Conservation (phyloP, 2,888 invertebrate species). For the Tanypteryx hageni region DNA sequence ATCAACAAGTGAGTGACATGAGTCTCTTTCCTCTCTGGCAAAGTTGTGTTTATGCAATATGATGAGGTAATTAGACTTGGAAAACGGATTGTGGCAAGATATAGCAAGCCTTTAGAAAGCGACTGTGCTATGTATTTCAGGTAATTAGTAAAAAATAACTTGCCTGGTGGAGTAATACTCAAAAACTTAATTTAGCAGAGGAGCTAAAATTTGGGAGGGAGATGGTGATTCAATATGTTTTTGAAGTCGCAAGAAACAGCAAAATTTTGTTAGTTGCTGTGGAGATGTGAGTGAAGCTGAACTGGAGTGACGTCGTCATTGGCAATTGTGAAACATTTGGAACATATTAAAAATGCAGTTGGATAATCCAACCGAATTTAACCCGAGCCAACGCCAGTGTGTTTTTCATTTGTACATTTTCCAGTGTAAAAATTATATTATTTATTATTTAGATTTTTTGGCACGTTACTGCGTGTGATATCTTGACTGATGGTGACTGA, state of each 20-base stretch:
- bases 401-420: conserved; percentile 38
- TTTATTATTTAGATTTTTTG: conserved; percentile 51
- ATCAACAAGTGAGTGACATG: not conserved
- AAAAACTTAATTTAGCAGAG: not conserved
- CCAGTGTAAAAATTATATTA: conserved; percentile 55
- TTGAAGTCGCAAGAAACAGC: not conserved
- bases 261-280: not conserved
- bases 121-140: not conserved
- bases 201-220: not conserved
- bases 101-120: not conserved
- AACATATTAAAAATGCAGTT: conserved; percentile 1
- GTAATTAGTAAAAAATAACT: not conserved
- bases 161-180: conserved; percentile 4
- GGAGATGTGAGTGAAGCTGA: not conserved
- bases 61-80: not conserved
- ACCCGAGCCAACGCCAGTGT: conserved; percentile 22
- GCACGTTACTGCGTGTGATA: conserved; percentile 9
- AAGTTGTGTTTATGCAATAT: not conserved
- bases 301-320: not conserved
- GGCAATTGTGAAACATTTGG: not conserved
- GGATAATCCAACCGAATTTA: not conserved
- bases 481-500: conserved; percentile 34
- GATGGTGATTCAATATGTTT: not conserved
- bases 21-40: not conserved
- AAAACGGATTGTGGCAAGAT: not conserved